phyloP scores from a whole-genome alignment of 2,113 vertebrate species.

The Coregonus clupeaformis region DNA sequence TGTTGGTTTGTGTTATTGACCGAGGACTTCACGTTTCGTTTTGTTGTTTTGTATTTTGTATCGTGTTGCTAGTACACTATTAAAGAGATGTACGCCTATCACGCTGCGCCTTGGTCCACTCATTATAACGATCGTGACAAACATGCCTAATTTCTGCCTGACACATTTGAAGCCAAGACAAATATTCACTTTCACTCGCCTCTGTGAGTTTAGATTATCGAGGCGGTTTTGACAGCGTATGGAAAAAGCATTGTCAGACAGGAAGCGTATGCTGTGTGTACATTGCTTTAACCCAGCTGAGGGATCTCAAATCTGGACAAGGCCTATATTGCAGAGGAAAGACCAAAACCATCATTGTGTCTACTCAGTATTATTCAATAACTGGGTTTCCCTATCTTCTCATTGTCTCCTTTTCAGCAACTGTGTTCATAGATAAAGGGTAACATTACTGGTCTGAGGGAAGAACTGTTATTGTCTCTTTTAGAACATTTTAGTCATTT shows the following conservation, averaged over 20 bases:
- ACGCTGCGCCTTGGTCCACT: too few relatives aligned
- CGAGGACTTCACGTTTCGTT: too few relatives aligned
- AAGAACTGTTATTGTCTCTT: too few relatives aligned
- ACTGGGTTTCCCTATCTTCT: neutral
- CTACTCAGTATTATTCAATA: neutral
- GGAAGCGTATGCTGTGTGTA: conserved; percentile 34
- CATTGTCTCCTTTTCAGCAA: neutral
- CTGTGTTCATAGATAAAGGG: neutral
- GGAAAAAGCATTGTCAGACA: conserved; percentile 39
- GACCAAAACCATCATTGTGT: conserved; percentile 10
- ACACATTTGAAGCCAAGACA: conserved; percentile 61
- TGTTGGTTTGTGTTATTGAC: too few relatives aligned
- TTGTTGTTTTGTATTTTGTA: too few relatives aligned
- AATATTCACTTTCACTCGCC: conserved; percentile 53
- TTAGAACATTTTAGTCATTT: too few relatives aligned
- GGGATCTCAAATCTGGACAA: conserved; percentile 12
- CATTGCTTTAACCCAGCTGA: conserved; percentile 31
- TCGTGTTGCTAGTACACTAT: too few relatives aligned
- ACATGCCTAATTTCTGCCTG: conserved; percentile 55
- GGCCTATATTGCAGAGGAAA: conserved; percentile 4
- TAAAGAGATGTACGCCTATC: too few relatives aligned
- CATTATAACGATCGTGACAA: too few relatives aligned
- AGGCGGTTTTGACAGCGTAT: conserved; percentile 34
- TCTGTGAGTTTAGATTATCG: conserved; percentile 51
- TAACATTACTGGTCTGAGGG: too few relatives aligned